Base-by-base conservation (phyloP, 2,888 invertebrate species). In the Patella depressa region DNA sequence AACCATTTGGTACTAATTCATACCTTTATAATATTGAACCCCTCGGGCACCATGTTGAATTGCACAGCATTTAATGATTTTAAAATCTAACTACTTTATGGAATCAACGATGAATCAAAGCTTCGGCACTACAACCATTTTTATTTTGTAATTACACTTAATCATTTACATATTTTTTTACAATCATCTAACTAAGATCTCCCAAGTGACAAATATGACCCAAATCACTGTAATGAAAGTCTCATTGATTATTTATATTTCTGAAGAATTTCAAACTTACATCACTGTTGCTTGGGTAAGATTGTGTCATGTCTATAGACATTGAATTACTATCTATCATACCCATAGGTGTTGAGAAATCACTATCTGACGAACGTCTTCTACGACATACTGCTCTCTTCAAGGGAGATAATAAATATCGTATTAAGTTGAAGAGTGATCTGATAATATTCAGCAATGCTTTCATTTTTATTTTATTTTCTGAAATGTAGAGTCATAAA, bases 381-480 rank as follows among this genome's bases (percentile, higher is more conserved):
- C 87, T 77, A 55, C 87, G 77, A 75, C 89, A 89, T 78, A 86
- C 80, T 4, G 88, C 79, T 53, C 88, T 80, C 65, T 85, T 84
- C 53, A 88, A 74, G 11, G 88, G 87, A n/a, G 86, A 84, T 34
- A 88, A 81, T 53, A 89, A 74, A 54, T 82, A 78, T 59, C 84
- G 81, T 71, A 89, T 59, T 3, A 87, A 71, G 24, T 87, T 79
- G 77, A 88, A 83, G 24, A 89, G 74, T 71, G 84, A 85, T 80
- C 86, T 87, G 34, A 88, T 75, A n/a, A 89, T 79, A 77, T 87
- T 88, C 84, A 85, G 85, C 12, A 86, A 73, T 9, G 87, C 85
- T 74, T 85, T 85, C 14, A 88, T 74, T 83, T 84, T 86, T 19
- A 73, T 79, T 71, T 69, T 54, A n/a, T 19, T 2, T 15, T 72